Conservation (phyloP, 2,113 vertebrate genomes). For the Scalopus aquaticus region DNA sequence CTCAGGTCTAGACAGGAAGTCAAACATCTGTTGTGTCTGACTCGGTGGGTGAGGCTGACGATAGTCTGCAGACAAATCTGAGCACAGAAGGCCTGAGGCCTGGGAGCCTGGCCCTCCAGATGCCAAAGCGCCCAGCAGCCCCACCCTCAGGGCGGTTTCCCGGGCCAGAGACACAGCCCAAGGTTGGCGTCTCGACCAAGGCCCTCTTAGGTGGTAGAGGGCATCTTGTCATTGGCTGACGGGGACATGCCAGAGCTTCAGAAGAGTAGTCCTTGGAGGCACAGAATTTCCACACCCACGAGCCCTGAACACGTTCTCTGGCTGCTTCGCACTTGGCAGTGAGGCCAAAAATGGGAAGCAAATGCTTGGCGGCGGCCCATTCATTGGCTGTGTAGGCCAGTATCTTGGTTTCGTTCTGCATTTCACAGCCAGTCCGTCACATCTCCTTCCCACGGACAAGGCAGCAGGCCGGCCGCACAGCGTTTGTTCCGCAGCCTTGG, state of each 20-base stretch:
- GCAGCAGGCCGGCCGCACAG: conserved; percentile 34
- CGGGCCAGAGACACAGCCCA: neutral
- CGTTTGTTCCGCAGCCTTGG: conserved; percentile 62
- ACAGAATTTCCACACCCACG: neutral
- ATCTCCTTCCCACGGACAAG: conserved; percentile 38
- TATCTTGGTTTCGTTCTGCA: conserved; percentile 60
- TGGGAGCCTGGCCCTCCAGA: neutral
- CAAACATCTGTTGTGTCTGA: neutral
- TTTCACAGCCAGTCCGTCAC: neutral
- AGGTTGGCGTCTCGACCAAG: accelerated
- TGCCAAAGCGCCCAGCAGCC: neutral
- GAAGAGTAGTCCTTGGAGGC: neutral
- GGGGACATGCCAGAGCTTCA: neutral
- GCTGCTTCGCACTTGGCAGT: neutral
- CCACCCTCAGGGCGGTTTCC: neutral
- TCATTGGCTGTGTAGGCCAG: neutral
- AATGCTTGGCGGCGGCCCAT: conserved; percentile 37
- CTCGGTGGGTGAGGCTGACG: neutral
- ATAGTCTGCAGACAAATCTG: neutral
- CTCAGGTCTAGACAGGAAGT: neutral
- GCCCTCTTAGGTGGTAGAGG: neutral
- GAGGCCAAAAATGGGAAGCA: conserved; percentile 20
- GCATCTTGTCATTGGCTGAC: neutral
- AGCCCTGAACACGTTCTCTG: neutral
- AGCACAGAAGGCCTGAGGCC: neutral